These are phyloP conservation scores for Arothron firmamentum DNA, from an alignment of 2,113 vertebrate genomes.

Conservation along the genomic window DNA sequence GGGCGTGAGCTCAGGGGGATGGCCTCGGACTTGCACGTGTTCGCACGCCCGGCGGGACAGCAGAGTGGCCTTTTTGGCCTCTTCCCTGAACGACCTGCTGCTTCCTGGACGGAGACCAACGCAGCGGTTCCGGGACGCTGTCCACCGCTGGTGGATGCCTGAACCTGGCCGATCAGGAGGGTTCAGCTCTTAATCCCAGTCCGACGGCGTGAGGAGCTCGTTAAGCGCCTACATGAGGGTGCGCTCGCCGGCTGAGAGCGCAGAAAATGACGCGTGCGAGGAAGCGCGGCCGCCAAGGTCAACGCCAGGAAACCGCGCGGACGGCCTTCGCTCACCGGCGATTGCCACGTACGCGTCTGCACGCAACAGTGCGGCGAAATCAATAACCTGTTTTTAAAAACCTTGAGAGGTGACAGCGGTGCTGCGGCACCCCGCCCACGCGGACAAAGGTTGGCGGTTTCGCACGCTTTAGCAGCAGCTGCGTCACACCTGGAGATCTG, in stretches of 20 bases:
- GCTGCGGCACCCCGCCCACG: too few relatives aligned
- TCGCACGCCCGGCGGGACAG: too few relatives aligned
- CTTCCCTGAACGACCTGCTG: neutral
- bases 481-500: too few relatives aligned
- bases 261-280: too few relatives aligned
- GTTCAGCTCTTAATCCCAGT: slow-evolving; percentile 66
- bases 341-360: slow-evolving; percentile 14
- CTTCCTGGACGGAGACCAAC: too few relatives aligned
- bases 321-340: slow-evolving; percentile 45
- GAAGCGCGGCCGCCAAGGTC: neutral
- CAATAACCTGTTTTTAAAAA: slow-evolving; percentile 47
- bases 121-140: slow-evolving; percentile 11
- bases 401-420: slow-evolving; percentile 19
- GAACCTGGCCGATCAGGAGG: slow-evolving; percentile 39
- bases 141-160: too few relatives aligned
- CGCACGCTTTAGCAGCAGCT: too few relatives aligned
- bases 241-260: slow-evolving; percentile 5
- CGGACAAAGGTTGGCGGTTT: too few relatives aligned
- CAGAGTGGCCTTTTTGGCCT: neutral
- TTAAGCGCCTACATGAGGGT: slow-evolving; percentile 27
- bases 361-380: slow-evolving; percentile 41
- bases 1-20: slow-evolving; percentile 43
- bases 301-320: slow-evolving; percentile 1
- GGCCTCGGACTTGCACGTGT: slow-evolving; percentile 13
- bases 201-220: slow-evolving; percentile 48